Base-by-base conservation (phyloP, 1,140 invertebrate genomes). In the Drosophila lacteicornis region DNA sequence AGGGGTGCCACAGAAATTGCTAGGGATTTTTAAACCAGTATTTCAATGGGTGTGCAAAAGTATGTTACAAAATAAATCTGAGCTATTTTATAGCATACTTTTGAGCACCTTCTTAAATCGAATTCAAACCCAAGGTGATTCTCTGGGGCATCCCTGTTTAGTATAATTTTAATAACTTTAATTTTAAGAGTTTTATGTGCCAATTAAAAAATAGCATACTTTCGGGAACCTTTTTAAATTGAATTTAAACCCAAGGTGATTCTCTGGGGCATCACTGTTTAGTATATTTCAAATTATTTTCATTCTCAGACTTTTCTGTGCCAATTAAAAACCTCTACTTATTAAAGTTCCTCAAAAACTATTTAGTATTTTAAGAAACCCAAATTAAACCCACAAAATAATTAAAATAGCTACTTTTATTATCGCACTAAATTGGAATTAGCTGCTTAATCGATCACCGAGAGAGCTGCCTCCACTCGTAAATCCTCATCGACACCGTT, bases 381-480 rank as follows among this genome's bases (percentile, higher is more conserved):
- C 25, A 17, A 3, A 13, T 65, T 60, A 22, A 42, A 9, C 1
- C 27, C 8, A 42, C 22, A 30, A 42, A 19, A 30, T 7, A 55
- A n/a, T 30, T 36, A 11, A 61, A 40, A 19, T 33, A 59, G 4
- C 27, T 59, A 33, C 8, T 61, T 65, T 33, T 33, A 62, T 43
- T 13, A 42, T 15, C 25, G 15, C 42, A 65, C 22, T 30, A 47
- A 62, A 38, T 11, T 19, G 13, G 0, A 30, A 47, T 8, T 19
- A 30, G 30, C 38, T 40, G 9, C 27, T 27, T 36, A 62, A 66
- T 46, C 8, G 30, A 46, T 46, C 42, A 15, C 57, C 38, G 13
- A 40, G 17, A 53, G 51, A 47, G 15, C 66, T 66, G 45, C 36
- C 60, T 69, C n/a, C 36, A 40, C 49, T 70, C 46, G 11, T 65